Conservation (phyloP, 2,888 invertebrate species). For the Drosophila ochracea region DNA sequence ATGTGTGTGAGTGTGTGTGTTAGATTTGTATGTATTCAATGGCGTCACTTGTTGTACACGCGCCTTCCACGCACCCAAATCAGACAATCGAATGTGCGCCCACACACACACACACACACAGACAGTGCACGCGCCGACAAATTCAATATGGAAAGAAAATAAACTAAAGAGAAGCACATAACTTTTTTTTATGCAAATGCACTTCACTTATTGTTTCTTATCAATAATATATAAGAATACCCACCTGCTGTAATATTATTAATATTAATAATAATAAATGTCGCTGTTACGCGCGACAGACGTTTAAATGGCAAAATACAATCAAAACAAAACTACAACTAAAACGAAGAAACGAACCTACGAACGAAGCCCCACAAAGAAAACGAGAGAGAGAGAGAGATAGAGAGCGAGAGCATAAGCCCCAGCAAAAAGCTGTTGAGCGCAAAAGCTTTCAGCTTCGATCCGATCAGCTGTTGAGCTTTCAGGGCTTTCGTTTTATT, state of each 20-base stretch:
- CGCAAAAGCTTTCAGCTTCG: constrained; percentile 30
- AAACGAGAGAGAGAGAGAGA: neutral
- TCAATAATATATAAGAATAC: neutral
- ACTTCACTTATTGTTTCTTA: neutral
- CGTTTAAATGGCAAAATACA: constrained; percentile 38
- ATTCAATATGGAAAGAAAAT: constrained; percentile 32
- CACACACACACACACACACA: neutral
- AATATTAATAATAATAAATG: neutral
- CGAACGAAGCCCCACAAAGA: neutral
- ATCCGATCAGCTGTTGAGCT: constrained; percentile 51
- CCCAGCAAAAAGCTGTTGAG: constrained; percentile 37
- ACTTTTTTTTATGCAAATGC: neutral
- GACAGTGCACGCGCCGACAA: constrained; percentile 27
- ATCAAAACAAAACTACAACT: constrained; percentile 61
- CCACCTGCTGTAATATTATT: constrained; percentile 15
- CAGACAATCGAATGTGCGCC: constrained; percentile 4
- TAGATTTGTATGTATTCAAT: constrained; percentile 2
- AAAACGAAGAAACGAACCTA: constrained; percentile 14
- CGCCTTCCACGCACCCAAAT: constrained; percentile 22
- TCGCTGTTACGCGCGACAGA: constrained; percentile 7
- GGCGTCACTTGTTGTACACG: constrained; percentile 29
- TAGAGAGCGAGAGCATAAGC: constrained; percentile 5
- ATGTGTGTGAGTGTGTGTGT: neutral
- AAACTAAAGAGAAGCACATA: constrained; percentile 12
- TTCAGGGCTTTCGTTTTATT: constrained; percentile 2